Evolutionary conservation across 2,113 vertebrate genomes (phyloP).

Genomic region (Mesoclemmys tuberculata): DNA sequence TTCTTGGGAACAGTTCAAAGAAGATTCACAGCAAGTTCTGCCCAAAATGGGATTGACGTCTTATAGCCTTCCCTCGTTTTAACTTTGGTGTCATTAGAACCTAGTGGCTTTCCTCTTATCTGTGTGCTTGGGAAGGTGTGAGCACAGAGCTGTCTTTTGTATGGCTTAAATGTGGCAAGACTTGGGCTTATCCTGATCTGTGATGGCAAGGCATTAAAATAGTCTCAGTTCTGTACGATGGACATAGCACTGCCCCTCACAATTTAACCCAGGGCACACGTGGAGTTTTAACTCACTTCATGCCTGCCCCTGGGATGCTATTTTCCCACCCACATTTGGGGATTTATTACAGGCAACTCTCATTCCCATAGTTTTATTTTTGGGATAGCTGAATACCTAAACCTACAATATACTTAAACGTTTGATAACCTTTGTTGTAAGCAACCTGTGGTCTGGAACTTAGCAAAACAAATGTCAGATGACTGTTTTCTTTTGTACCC

Average conservation of each 20-base stretch:
- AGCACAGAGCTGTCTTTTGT: not conserved
- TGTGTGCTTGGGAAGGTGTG: not conserved
- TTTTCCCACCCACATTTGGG: not conserved
- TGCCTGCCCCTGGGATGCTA: not conserved
- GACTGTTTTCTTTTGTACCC: conserved; percentile 42
- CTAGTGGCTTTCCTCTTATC: not conserved
- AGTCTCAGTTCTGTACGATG: not conserved
- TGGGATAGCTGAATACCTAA: not conserved
- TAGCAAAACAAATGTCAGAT: conserved; percentile 38
- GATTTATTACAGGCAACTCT: not conserved
- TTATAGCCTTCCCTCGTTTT: not conserved
- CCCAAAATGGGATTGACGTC: not conserved
- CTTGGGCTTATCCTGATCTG: fast-evolving
- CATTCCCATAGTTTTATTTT: not conserved
- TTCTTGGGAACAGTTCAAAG: not conserved
- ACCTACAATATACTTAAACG: conserved; percentile 15
- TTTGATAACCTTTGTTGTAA: conserved; percentile 42
- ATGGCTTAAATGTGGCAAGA: not conserved
- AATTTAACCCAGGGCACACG: not conserved
- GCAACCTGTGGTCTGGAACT: conserved; percentile 52
- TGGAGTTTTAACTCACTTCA: not conserved
- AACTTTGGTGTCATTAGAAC: not conserved
- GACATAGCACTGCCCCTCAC: fast-evolving
- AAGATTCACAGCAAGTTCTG: not conserved
- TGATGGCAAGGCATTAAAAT: not conserved